Percentiles rank a stretch among this genome's conserved stretches.
phyloP scores from a whole-genome alignment of 2,113 vertebrate species.

The Osmerus eperlanus region DNA sequence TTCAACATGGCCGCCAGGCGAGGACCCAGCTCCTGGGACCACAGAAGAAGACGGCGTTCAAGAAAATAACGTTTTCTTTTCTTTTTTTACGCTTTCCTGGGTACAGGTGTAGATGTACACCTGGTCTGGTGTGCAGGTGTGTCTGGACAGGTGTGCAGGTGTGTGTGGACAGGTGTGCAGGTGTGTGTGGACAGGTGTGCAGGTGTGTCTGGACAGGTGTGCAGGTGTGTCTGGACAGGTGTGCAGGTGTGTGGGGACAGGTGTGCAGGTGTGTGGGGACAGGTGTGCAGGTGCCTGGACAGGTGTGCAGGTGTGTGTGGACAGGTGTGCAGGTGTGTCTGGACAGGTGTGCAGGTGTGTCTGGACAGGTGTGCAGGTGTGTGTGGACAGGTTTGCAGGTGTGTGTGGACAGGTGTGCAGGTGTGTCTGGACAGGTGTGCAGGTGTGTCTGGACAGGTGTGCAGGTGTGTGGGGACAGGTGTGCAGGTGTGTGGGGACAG shows the following conservation, averaged over 20 bases:
- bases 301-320: slow-evolving; percentile 81
- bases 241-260: slow-evolving; percentile 59
- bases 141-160: background rate
- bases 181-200: background rate
- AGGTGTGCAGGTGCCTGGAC: slow-evolving; percentile 71
- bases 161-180: too few relatives aligned
- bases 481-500: background rate
- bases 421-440: background rate
- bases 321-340: background rate
- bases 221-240: background rate
- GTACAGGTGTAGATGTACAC: slow-evolving; percentile 70
- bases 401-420: background rate
- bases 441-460: slow-evolving; percentile 92
- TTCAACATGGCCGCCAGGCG: slow-evolving; percentile 97
- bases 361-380: background rate
- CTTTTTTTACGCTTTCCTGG: too few relatives aligned
- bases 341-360: background rate
- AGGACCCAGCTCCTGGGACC: slow-evolving; percentile 87
- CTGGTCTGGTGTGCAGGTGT: background rate
- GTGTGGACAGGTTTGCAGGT: background rate
- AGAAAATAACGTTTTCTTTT: background rate
- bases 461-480: slow-evolving; percentile 37
- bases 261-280: slow-evolving; percentile 59
- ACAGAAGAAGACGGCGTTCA: background rate
- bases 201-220: slow-evolving; percentile 21